Evolutionary conservation across 2,113 vertebrate genomes (phyloP).

Genomic region (Corythornis cristatus): DNA sequence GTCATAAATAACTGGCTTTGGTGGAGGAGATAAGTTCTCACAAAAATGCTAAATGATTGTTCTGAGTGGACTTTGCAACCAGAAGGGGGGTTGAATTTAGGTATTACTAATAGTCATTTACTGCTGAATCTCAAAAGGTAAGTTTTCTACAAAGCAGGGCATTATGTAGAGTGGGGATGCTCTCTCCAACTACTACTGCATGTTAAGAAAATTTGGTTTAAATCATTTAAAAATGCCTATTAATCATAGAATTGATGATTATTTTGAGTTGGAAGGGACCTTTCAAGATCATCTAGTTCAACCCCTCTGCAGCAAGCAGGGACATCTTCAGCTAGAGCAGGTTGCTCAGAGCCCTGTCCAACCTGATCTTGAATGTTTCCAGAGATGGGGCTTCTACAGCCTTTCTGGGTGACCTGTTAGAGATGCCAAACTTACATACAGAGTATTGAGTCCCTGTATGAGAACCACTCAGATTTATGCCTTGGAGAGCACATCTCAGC

Average conservation of each 20-base stretch:
- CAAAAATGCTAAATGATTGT: not conserved
- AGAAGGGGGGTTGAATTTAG: not conserved
- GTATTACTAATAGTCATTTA: not conserved
- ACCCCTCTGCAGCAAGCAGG: not conserved
- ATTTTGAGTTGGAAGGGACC: not conserved
- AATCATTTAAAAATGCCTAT: not conserved
- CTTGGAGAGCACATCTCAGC: not conserved
- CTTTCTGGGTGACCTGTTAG: not conserved
- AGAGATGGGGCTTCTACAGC: not conserved
- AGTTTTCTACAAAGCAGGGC: not conserved
- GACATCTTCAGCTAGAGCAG: not conserved
- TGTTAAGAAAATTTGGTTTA: not conserved
- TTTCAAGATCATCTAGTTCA: not conserved
- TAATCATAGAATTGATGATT: not conserved
- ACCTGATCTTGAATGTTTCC: not conserved
- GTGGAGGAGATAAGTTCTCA: not conserved
- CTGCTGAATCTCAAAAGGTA: not conserved
- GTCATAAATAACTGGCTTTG: slow-evolving; percentile 28
- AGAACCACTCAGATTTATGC: not conserved
- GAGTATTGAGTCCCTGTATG: not conserved
- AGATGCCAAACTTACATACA: not conserved
- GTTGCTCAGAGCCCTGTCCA: not conserved
- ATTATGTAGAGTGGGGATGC: not conserved
- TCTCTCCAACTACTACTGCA: not conserved
- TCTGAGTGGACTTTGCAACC: not conserved